These are phyloP conservation scores for Dinothrombium tinctorium DNA, from an alignment of 1,140 invertebrate species.

Conservation along the genomic window DNA sequence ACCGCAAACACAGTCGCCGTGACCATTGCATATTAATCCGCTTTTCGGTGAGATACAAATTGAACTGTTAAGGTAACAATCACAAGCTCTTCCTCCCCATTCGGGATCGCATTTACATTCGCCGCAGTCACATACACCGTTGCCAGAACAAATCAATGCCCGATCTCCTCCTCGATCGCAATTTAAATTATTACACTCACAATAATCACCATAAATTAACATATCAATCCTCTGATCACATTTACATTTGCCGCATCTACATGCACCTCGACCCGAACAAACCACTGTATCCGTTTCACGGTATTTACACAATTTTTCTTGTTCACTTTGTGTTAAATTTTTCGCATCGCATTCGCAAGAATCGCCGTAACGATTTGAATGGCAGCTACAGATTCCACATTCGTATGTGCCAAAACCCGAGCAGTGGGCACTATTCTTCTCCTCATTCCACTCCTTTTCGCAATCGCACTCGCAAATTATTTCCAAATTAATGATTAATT, in stretches of 20 bases:
- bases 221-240: neutral
- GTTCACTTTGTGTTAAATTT: conserved; percentile 10
- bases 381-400: conserved; percentile 70
- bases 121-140: conserved; percentile 33
- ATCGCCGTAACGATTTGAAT: conserved; percentile 47
- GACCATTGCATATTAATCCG: conserved; percentile 35
- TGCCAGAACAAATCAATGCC: conserved; percentile 31
- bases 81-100: conserved; percentile 48
- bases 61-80: conserved; percentile 43
- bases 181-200: conserved; percentile 87
- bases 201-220: conserved; percentile 46
- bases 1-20: conserved; percentile 60
- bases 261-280: neutral
- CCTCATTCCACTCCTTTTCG: conserved; percentile 28
- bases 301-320: neutral
- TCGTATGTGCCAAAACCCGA: conserved; percentile 25
- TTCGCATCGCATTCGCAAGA: conserved; percentile 51
- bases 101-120: conserved; percentile 25
- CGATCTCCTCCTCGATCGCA: conserved; percentile 39
- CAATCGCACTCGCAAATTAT: conserved; percentile 76
- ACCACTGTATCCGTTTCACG: neutral
- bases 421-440: conserved; percentile 10
- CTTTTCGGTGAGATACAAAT: conserved; percentile 45
- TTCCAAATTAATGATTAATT: conserved; percentile 51
- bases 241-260: neutral